These are phyloP conservation scores for Oncorhynchus tshawytscha DNA, from an alignment of 2,113 vertebrate genomes.

Conservation along the genomic window DNA sequence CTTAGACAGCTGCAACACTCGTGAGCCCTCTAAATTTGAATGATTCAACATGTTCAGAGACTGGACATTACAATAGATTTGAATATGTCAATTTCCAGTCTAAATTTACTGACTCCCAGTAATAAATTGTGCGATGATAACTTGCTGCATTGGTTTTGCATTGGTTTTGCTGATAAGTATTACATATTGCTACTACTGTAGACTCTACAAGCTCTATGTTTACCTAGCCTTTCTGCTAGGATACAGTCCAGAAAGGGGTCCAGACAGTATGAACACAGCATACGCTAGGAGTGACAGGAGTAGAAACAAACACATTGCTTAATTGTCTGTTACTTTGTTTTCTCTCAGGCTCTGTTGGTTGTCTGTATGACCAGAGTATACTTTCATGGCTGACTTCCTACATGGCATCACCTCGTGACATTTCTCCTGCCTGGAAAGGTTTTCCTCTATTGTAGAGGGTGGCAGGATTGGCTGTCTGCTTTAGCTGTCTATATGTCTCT, in stretches of 20 bases:
- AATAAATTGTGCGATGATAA: slow-evolving; percentile 26
- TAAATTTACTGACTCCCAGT: not conserved
- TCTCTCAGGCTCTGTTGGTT: not conserved
- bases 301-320: too few species aligned
- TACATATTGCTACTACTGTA: not conserved
- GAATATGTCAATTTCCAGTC: not conserved
- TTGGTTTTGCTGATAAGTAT: slow-evolving; percentile 8
- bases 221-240: not conserved
- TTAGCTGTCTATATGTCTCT: slow-evolving; percentile 8
- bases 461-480: slow-evolving; percentile 10
- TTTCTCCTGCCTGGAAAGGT: not conserved
- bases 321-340: not conserved
- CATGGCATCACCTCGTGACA: not conserved
- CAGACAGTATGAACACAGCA: not conserved
- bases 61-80: not conserved
- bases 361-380: not conserved
- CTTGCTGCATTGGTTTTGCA: slow-evolving; percentile 8
- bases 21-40: not conserved
- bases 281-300: not conserved
- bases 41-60: slow-evolving; percentile 2
- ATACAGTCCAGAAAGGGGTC: not conserved
- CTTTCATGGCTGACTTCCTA: not conserved
- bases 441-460: not conserved
- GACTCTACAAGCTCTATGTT: not conserved
- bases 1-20: not conserved